Evolutionary conservation across 1,140 invertebrate species (phyloP).

Genomic region (Cherax destructor): DNA sequence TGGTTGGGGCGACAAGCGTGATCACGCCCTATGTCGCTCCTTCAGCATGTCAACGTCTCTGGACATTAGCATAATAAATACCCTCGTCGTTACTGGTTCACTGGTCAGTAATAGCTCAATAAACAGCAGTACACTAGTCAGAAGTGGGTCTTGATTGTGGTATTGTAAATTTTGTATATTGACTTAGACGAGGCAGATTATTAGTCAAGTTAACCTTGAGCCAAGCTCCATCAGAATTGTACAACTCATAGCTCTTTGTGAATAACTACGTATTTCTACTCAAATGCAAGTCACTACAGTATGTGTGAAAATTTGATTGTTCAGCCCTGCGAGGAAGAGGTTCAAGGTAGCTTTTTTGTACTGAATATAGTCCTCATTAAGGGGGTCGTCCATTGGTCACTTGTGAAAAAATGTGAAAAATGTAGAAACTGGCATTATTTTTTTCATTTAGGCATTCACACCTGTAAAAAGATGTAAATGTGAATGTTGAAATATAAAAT

Average conservation of each 20-base stretch:
- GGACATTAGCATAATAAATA: not conserved
- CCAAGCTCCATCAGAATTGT: not conserved
- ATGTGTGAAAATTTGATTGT: not conserved
- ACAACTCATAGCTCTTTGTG: not conserved
- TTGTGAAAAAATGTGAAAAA: too few relatives aligned
- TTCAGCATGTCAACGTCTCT: conserved; percentile 24
- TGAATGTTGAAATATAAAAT: too few relatives aligned
- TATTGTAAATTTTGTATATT: conserved; percentile 14
- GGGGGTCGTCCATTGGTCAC: not conserved
- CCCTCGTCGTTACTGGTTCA: not conserved
- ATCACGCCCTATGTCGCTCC: conserved; percentile 79
- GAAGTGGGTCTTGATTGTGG: conserved; percentile 45
- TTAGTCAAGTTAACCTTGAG: conserved; percentile 2
- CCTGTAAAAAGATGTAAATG: too few relatives aligned
- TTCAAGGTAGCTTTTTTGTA: not conserved
- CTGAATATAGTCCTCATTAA: not conserved
- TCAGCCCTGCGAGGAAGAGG: not conserved
- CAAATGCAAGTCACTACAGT: too few relatives aligned
- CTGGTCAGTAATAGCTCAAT: not conserved
- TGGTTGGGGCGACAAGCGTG: conserved; percentile 95
- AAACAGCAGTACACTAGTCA: conserved; percentile 1
- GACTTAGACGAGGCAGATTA: not conserved
- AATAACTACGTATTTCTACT: not conserved
- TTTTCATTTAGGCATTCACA: too few relatives aligned
- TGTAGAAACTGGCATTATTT: too few relatives aligned